Evolutionary conservation across 2,797 vertebrate genomes (phyloP).

Genomic region (Rallus crepitans): DNA sequence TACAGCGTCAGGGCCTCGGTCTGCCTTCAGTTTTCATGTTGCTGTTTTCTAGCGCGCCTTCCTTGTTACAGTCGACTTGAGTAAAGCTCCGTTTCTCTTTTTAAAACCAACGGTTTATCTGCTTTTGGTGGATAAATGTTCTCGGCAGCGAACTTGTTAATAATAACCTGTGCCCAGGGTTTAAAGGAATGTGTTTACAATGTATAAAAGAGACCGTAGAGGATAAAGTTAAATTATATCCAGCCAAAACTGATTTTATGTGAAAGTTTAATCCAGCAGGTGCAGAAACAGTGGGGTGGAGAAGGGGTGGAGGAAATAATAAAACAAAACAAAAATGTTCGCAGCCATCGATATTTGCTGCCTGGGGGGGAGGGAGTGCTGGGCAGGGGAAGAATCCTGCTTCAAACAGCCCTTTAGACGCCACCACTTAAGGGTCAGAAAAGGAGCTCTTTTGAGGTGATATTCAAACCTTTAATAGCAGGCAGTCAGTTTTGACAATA

Average conservation of each 20-base stretch:
- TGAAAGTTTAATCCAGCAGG: conserved; percentile 73
- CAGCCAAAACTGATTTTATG: conserved; percentile 60
- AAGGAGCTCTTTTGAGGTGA: conserved; percentile 79
- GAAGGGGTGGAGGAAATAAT: conserved; percentile 35
- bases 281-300: conserved; percentile 21
- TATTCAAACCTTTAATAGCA: conserved; percentile 83
- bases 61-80: conserved; percentile 28
- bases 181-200: conserved; percentile 67
- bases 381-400: neutral
- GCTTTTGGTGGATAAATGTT: conserved; percentile 48
- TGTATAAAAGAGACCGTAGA: conserved; percentile 39
- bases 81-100: conserved; percentile 23
- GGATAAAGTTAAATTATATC: conserved; percentile 69
- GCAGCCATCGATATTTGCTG: conserved; percentile 43
- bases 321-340: conserved; percentile 37
- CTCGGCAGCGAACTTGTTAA: neutral
- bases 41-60: conserved; percentile 28
- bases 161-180: conserved; percentile 15
- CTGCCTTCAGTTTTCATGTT: conserved; percentile 35
- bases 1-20: neutral
- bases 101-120: conserved; percentile 37
- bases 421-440: conserved; percentile 70
- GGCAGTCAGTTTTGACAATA: conserved; percentile 77
- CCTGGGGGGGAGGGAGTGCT: neutral
- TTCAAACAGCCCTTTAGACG: conserved; percentile 55